Evolutionary conservation across 2,888 invertebrate genomes (phyloP).

Genomic region (Prenolepis imparis): DNA sequence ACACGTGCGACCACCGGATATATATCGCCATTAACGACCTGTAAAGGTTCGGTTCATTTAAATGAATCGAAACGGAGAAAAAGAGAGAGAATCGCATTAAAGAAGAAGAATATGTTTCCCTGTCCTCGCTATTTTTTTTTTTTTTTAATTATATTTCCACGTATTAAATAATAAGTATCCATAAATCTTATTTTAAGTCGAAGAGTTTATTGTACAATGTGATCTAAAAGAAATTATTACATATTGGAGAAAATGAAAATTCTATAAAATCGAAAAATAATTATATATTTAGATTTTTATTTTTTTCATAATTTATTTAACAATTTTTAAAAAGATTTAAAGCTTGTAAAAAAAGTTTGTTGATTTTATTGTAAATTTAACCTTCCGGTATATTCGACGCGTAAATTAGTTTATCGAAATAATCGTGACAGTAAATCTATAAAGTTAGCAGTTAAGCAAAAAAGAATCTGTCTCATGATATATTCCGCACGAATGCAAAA

Average conservation of each 20-base stretch:
- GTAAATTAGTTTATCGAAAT: constrained; percentile 44
- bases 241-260: background rate
- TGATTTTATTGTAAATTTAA: constrained; percentile 11
- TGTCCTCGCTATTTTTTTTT: background rate
- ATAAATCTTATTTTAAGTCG: background rate
- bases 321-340: background rate
- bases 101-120: background rate
- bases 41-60: constrained; percentile 20
- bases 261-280: background rate
- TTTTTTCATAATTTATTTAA: background rate
- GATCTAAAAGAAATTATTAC: background rate
- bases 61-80: background rate
- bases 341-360: background rate
- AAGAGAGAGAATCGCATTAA: background rate
- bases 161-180: background rate
- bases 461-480: constrained; percentile 12
- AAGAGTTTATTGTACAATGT: background rate
- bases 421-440: constrained; percentile 13
- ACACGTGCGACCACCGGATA: background rate
- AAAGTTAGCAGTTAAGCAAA: constrained; percentile 6
- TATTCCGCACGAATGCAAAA: background rate
- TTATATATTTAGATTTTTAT: background rate
- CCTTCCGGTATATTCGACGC: constrained; percentile 16
- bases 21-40: constrained; percentile 21
- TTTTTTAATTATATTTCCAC: background rate